Base-by-base conservation (phyloP, 2,888 invertebrate genomes). In the Cyclophora albipunctata region DNA sequence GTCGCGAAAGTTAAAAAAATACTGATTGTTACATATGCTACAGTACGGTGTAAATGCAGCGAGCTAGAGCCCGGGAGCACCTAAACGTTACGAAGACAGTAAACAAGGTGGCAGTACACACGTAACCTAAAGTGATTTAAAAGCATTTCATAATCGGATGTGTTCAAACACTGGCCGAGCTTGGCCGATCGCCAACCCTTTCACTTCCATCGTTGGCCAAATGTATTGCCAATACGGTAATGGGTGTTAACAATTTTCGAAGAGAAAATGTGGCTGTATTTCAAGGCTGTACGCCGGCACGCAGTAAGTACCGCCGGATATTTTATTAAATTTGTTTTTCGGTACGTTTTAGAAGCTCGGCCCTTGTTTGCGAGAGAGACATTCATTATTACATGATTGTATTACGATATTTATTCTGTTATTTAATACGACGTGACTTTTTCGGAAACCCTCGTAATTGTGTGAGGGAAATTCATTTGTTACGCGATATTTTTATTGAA, bases 111-210 rank as follows among this genome's bases (percentile, higher is more conserved):
- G 52, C 56, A 60, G 61, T 67, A 37, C 68, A 72, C 63, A 70
- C 64, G 65, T 63, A 57, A 60, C 68, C 59, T 71, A 77, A 77
- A 81, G 73, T 82, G 81, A 81, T 83, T 80, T 79, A 79, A 79
- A 79, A 80, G 75, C 75, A 54, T 69, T 74, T 72, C 71, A 75
- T 78, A 78, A 80, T 78, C 74, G 73, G 75, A 78, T 72, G 69
- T 65, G 66, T 63, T 59, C 37, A 37, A 37, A 37, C 37, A 37
- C 4, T 37, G 54, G 52, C 53, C 52, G 49, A 52, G 46, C 45
- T 64, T 75, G 77, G 77, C 65, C 48, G 50, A 41, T 42, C 37
- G 73, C 77, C 77, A 74, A 69, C 59, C 58, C 54, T 56, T 58
- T 46, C 41, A 53, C 44, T 62, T 62, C 55, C 52, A 59, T 58